These are phyloP conservation scores for Helicolenus hilgendorfi DNA, from an alignment of 2,797 vertebrate genomes.

Conservation along the genomic window DNA sequence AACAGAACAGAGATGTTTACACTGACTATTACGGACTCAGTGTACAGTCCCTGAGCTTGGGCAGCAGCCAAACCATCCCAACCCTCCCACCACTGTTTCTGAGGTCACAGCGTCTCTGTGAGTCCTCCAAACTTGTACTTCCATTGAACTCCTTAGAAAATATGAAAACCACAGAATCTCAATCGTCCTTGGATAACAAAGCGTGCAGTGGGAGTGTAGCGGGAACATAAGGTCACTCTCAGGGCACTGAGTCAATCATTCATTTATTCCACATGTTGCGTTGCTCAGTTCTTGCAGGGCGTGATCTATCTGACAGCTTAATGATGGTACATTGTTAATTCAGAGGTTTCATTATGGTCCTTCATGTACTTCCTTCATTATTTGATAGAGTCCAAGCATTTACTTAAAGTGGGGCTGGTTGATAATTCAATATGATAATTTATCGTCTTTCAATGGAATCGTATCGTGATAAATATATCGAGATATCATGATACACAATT, in stretches of 20 bases:
- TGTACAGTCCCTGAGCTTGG: not conserved
- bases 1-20: conserved; percentile 20
- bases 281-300: not conserved
- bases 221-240: not conserved
- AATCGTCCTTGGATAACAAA: not conserved
- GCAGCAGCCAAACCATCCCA: conserved; percentile 13
- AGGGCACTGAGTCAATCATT: not conserved
- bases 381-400: not conserved
- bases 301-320: not conserved
- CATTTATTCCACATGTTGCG: not conserved
- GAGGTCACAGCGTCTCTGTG: conserved; percentile 15
- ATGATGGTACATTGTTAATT: not conserved
- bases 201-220: not conserved
- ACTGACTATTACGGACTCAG: not conserved
- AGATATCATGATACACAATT: no score
- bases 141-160: not conserved
- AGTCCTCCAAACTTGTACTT: not conserved
- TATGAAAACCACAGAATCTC: not conserved
- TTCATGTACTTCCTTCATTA: not conserved
- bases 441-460: no score
- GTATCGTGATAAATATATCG: no score
- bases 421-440: not conserved
- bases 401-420: not conserved
- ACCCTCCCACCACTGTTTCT: not conserved
- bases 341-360: not conserved